Base-by-base conservation (phyloP, 2,113 vertebrate species). In the Labrus mixtus region DNA sequence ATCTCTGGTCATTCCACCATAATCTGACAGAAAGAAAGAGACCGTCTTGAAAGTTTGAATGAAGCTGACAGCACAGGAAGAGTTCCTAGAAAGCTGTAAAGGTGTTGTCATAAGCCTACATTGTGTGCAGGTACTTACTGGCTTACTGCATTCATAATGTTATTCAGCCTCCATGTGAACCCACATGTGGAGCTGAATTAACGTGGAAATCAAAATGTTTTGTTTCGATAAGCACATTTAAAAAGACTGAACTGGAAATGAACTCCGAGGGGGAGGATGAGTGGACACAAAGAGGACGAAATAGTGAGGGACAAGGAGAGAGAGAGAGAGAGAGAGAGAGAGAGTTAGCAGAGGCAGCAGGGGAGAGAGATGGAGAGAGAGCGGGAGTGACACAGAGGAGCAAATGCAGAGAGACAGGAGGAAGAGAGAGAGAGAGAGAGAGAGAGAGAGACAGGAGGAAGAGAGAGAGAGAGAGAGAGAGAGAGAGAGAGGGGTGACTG, bases 401-500 rank as follows among this genome's bases (percentile, higher is more conserved):
- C 39, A 19, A 22, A 50, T 50, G 1, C n/a, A 4, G 16, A 16
- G 33, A 37, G 16, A 23, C 11, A 20, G 15, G 54, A 23, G 46
- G 7, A 15, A 17, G 13, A 17, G 2, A 48, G 13, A 33, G 8
- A 22, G 50, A 43, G 16, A 4, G 36, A 45, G 9, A 55, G 37
- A 37, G 23, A 53, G 5, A 36, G 56, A 57, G 15, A n/a, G 17
- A 62, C 16, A 33, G 22, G 43, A 7, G 39, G 46, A 45, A 0
- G n/a, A n/a, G n/a, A n/a, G n/a, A n/a, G n/a, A 15, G 11, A 20
- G 16, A 37, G 16, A 33, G 15, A 25, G 41, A 50, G 20, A 20
- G 36, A 64, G 54, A 19, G 43, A 69, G 16, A 63, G 48, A 57
- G 63, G 23, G 60, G 61, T 74, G 81, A 73, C 25, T 80, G 73